Percentiles rank a stretch among this genome's conserved stretches.
Evolutionary conservation across 2,113 vertebrate species (phyloP).

Genomic region (Plectropomus leopardus): DNA sequence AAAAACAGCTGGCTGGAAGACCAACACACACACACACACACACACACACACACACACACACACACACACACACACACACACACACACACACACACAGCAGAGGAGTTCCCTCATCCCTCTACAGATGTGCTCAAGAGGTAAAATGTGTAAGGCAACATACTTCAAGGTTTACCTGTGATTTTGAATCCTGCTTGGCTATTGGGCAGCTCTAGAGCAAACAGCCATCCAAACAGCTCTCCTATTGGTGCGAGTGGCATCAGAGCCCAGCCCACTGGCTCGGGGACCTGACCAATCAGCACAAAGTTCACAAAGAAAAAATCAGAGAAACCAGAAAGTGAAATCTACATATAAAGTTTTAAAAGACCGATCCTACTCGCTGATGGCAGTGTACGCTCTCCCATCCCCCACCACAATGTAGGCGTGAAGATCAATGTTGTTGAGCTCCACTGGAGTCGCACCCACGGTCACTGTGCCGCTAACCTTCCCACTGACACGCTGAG

Average conservation of each 20-base stretch:
- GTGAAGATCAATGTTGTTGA: slow-evolving; percentile 89
- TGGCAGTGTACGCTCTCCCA: slow-evolving; percentile 92
- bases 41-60: slow-evolving; percentile 22
- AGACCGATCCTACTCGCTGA: slow-evolving; percentile 84
- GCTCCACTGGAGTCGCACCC: slow-evolving; percentile 82
- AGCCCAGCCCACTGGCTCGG: slow-evolving; percentile 88
- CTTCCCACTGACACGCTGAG: slow-evolving; percentile 95
- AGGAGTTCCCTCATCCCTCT: slow-evolving; percentile 50
- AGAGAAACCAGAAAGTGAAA: not conserved
- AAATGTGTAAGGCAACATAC: not conserved
- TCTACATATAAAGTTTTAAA: not conserved
- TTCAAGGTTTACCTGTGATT: slow-evolving; percentile 86
- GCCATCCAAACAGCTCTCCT: slow-evolving; percentile 94
- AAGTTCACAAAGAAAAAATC: not conserved
- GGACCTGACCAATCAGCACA: slow-evolving; percentile 79
- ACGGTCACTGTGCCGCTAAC: slow-evolving; percentile 90
- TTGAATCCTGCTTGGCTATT: slow-evolving; percentile 93
- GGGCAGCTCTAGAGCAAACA: slow-evolving; percentile 94
- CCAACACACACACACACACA: slow-evolving; percentile 41
- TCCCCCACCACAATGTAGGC: slow-evolving; percentile 95
- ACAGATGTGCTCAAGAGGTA: slow-evolving; percentile 26
- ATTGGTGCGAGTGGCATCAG: slow-evolving; percentile 91
- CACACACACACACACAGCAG: slow-evolving; percentile 24
- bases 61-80: slow-evolving; percentile 34
- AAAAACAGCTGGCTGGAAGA: slow-evolving; percentile 60